Conservation (phyloP, 2,113 vertebrate species). For the Terrapene triunguis region DNA sequence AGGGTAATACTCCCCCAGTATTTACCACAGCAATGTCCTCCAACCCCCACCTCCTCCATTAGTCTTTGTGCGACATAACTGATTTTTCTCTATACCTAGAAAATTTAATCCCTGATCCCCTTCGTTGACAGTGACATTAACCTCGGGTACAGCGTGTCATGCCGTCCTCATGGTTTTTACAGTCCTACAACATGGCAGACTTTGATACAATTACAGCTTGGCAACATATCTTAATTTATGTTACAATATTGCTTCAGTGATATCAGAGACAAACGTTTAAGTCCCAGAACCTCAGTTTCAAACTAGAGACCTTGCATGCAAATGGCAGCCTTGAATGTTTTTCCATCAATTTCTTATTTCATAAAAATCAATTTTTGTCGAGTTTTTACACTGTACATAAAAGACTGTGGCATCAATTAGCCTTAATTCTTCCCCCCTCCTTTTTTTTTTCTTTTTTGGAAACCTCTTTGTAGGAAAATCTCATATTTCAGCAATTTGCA, state of each 20-base stretch:
- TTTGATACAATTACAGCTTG: slow-evolving; percentile 67
- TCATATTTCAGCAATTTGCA: slow-evolving; percentile 98
- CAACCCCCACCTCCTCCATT: not conserved
- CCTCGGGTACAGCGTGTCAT: not conserved
- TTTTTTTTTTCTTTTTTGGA: slow-evolving; percentile 84
- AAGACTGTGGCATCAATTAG: slow-evolving; percentile 95
- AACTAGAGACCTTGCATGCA: slow-evolving; percentile 46
- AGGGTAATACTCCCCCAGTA: not conserved
- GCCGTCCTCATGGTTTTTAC: slow-evolving; percentile 55
- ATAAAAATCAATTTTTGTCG: slow-evolving; percentile 86
- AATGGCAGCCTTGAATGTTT: slow-evolving; percentile 59
- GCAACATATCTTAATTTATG: slow-evolving; percentile 64
- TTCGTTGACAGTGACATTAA: slow-evolving; percentile 20
- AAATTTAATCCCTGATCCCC: not conserved
- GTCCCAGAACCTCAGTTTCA: slow-evolving; percentile 58
- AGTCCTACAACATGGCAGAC: slow-evolving; percentile 35
- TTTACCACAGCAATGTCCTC: not conserved
- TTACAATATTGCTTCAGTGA: slow-evolving; percentile 54
- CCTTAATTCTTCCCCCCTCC: slow-evolving; percentile 79
- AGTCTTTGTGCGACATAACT: not conserved
- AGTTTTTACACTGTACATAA: slow-evolving; percentile 86
- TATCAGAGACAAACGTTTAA: slow-evolving; percentile 70
- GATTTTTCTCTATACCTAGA: slow-evolving; percentile 3
- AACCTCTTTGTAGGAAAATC: slow-evolving; percentile 90
- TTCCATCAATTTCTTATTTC: slow-evolving; percentile 76